A percentile compares a stretch with the other conserved stretches of the same genome.
These are phyloP conservation scores for Bradypodion ventrale DNA, from an alignment of 2,797 vertebrate species.

Conservation along the genomic window DNA sequence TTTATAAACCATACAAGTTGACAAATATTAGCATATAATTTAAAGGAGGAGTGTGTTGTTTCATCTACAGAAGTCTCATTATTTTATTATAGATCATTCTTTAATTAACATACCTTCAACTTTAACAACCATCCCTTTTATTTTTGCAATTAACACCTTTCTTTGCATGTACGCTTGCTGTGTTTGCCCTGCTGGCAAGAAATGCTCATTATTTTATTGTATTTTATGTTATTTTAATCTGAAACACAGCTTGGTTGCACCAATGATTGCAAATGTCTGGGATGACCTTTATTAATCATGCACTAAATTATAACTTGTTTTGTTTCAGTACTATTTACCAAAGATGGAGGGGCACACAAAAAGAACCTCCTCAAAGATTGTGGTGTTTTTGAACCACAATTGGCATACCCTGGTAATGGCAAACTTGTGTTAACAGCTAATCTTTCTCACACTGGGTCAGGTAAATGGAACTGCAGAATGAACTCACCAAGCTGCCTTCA, in stretches of 20 bases:
- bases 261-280: conserved; percentile 43
- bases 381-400: too few relatives aligned
- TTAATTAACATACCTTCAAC: conserved; percentile 31
- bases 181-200: conserved; percentile 41
- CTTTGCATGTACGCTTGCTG: conserved; percentile 51
- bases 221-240: conserved; percentile 32
- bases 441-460: too few relatives aligned
- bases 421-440: too few relatives aligned
- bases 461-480: too few relatives aligned
- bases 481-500: too few relatives aligned
- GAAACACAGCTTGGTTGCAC: conserved; percentile 16
- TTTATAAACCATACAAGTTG: neutral
- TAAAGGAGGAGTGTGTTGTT: conserved; percentile 9
- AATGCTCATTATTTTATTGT: conserved; percentile 25
- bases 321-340: conserved; percentile 42
- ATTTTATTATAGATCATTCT: conserved; percentile 25
- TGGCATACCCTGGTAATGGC: too few relatives aligned
- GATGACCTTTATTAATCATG: conserved; percentile 52
- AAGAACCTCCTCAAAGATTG: too few relatives aligned
- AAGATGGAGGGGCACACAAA: conserved; percentile 7
- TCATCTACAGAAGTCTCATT: conserved; percentile 28
- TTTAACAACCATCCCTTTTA: conserved; percentile 45
- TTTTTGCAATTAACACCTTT: conserved; percentile 44
- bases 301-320: conserved; percentile 50
- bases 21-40: neutral